A percentile compares a stretch with the other conserved stretches of the same genome.
phyloP scores from a whole-genome alignment of 2,888 invertebrate species.

The Folsomia candida region DNA sequence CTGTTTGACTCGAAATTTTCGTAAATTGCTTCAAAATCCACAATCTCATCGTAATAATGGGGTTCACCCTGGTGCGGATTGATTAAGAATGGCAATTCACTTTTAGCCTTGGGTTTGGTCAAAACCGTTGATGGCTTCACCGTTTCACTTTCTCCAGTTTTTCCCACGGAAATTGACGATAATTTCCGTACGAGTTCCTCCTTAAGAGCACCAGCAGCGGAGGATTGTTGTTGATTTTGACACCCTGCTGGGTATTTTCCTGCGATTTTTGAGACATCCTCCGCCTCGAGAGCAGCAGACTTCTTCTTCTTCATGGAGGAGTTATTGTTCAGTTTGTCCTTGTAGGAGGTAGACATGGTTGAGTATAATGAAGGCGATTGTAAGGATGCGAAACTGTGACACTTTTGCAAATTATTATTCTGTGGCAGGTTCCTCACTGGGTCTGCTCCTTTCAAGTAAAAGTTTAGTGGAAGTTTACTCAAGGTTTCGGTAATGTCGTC shows the following conservation, averaged over 20 bases:
- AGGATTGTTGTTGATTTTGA: conserved; percentile 35
- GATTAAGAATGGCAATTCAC: conserved; percentile 1
- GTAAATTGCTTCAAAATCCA: conserved; percentile 36
- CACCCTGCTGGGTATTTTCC: conserved; percentile 41
- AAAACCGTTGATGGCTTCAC: neutral
- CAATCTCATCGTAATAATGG: conserved; percentile 43
- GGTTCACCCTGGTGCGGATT: conserved; percentile 19
- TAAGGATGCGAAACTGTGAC: conserved; percentile 46
- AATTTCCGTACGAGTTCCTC: conserved; percentile 41
- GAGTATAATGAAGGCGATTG: conserved; percentile 24
- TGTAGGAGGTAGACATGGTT: neutral
- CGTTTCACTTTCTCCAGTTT: conserved; percentile 17
- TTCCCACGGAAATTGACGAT: conserved; percentile 30
- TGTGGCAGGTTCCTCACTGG: neutral
- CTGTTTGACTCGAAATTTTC: conserved; percentile 30
- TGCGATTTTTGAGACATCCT: neutral
- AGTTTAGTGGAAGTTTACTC: conserved; percentile 39
- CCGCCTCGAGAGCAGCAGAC: neutral
- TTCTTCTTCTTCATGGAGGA: conserved; percentile 5
- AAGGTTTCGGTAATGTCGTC: conserved; percentile 40
- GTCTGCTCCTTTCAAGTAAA: conserved; percentile 34
- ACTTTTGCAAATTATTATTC: conserved; percentile 33
- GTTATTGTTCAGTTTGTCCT: conserved; percentile 7
- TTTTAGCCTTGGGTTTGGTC: neutral
- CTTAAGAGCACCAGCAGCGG: conserved; percentile 39